A percentile compares a stretch with the other conserved stretches of the same genome.
phyloP scores from a whole-genome alignment of 2,113 vertebrate species.

The Pan troglodytes region NHGRI_mPanTro3-v2.1_pri NC_072398.2:7402501-7403000 shows the following conservation, averaged over 20 bases:
- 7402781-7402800: background rate
- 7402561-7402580: conserved; percentile 11
- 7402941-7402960: fast-evolving
- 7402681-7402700: background rate
- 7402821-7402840: background rate
- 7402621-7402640: background rate
- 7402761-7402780: background rate
- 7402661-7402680: background rate
- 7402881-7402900: background rate
- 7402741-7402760: background rate
- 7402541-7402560: background rate
- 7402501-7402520: background rate
- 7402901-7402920: background rate
- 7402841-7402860: background rate
- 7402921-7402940: background rate
- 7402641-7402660: background rate
- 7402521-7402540: background rate
- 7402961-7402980: background rate
- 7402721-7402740: background rate
- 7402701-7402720: background rate
- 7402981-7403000: background rate
- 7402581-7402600: background rate
- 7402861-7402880: background rate
- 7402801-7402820: background rate
- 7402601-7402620: background rate